Evolutionary conservation across 2,113 vertebrate genomes (phyloP).

Genomic region (Thalassarche chlororhynchos): DNA sequence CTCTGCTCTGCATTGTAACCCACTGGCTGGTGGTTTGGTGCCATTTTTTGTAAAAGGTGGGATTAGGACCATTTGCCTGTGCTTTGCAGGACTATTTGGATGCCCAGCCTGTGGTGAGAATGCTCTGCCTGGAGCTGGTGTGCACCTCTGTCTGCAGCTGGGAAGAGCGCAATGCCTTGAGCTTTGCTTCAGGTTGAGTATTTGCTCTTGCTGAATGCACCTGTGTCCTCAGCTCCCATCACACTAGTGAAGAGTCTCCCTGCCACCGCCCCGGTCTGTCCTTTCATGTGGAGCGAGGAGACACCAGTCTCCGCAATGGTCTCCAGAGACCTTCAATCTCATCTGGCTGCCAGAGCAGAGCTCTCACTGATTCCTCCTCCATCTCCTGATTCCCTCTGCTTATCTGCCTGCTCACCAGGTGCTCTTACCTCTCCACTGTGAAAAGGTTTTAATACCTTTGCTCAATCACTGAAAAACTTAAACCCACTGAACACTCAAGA

Average conservation of each 20-base stretch:
- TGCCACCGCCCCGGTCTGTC: not conserved
- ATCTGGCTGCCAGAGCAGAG: not conserved
- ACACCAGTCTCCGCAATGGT: not conserved
- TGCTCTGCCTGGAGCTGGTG: not conserved
- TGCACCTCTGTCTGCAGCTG: not conserved
- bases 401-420: not conserved
- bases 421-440: not conserved
- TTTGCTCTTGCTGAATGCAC: not conserved
- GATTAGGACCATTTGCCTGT: not conserved
- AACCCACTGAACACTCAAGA: not conserved
- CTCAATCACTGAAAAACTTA: not conserved
- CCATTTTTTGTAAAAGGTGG: not conserved
- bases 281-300: fast-evolving
- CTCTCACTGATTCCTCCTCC: not conserved
- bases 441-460: not conserved
- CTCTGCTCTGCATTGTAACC: not conserved
- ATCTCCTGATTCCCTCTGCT: not conserved
- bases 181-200: not conserved
- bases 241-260: fast-evolving
- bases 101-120: not conserved
- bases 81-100: not conserved
- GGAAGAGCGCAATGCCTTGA: not conserved
- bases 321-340: not conserved
- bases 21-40: not conserved
- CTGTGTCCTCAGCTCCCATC: not conserved